Base-by-base conservation (phyloP, 2,113 vertebrate species). In the Alethe diademata region DNA sequence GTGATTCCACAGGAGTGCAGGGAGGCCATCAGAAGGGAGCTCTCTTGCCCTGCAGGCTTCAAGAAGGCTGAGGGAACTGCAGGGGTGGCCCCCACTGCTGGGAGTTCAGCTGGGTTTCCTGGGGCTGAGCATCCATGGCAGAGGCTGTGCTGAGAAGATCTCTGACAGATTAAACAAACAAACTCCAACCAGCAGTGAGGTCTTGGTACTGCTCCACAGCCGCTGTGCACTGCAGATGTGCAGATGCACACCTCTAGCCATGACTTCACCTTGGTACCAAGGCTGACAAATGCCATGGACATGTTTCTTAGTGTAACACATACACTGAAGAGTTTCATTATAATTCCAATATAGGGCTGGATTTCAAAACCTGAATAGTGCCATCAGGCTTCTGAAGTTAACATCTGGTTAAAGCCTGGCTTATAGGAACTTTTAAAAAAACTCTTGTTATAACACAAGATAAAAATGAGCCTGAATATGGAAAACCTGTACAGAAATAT, bases 331-430 rank as follows among this genome's bases (percentile, higher is more conserved):
- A 67, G 38, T 58, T 89, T 81, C 14, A 0, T 61, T 54, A 26
- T 3, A n/a, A 60, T 43, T 81, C 29, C 19, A 66, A 2, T 33
- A 78, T 1, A 40, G 38, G 15, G 8, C 36, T 78, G 56, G 51
- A 60, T 87, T 93, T 87, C 6, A 18, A 70, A 93, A 71, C 19
- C 57, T 58, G 51, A 76, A 79, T 11, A 19, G 43, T 69, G 45
- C 23, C 62, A 51, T 14, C 40, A 40, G 56, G 40, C 31, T 91
- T 93, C 78, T 85, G 88, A 93, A 90, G 81, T 43, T 45, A 87
- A 87, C 81, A 87, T 58, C 90, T 90, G 73, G 38, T 73, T 87
- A 57, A 80, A 93, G 54, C 17, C 40, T 0, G 1, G 24, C 11
- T 70, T 76, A 40, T 3, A 36, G 6, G 23, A 66, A 54, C 2